Conservation (phyloP, 2,797 vertebrate species). For the Muscicapa striata region DNA sequence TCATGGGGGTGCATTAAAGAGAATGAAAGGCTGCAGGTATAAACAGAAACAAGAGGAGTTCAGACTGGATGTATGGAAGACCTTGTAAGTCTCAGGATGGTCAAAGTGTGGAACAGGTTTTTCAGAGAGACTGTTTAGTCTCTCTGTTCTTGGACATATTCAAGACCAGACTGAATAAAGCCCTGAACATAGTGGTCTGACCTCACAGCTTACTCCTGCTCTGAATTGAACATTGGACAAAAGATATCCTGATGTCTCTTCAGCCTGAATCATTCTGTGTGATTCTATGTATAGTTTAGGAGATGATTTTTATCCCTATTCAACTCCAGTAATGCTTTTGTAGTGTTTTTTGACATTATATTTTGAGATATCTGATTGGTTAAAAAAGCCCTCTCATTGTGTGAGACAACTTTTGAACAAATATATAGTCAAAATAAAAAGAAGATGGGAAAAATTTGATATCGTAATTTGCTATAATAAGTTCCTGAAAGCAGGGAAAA, state of each 20-base stretch:
- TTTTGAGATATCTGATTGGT: not conserved
- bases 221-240: not conserved
- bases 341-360: not conserved
- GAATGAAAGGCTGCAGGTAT: not conserved
- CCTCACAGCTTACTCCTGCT: not conserved
- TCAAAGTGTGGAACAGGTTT: not conserved
- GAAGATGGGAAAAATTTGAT: not conserved
- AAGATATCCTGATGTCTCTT: not conserved
- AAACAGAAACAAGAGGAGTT: not conserved
- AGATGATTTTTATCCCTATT: not conserved
- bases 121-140: not conserved
- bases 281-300: not conserved
- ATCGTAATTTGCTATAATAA: not conserved
- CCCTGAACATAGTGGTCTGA: not conserved
- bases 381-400: not conserved
- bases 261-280: not conserved
- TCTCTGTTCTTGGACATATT: not conserved
- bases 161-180: not conserved
- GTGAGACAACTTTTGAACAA: not conserved
- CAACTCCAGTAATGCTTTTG: not conserved
- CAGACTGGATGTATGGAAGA: not conserved
- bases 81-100: not conserved
- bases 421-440: not conserved
- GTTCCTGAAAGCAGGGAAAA: not conserved
- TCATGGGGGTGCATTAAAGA: accelerated